Evolutionary conservation across 1,140 invertebrate genomes (phyloP).

Genomic region (Ridgeia piscesae): DNA sequence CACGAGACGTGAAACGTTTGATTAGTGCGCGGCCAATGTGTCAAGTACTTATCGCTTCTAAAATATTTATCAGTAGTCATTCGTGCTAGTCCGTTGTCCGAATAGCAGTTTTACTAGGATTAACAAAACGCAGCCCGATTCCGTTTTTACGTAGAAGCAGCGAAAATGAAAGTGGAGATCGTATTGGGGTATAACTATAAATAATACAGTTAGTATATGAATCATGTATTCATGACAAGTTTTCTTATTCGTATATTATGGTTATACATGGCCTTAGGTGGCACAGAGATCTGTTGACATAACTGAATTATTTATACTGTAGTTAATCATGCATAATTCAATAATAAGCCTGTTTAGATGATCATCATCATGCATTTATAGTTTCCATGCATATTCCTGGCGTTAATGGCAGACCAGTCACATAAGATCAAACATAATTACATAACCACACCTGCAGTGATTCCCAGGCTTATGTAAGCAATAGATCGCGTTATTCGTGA

Average conservation of each 20-base stretch:
- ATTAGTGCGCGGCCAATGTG: background rate
- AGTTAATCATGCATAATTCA: too few species aligned
- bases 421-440: too few species aligned
- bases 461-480: background rate
- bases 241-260: background rate
- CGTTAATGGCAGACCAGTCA: too few species aligned
- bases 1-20: background rate
- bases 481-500: background rate
- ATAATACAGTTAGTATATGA: background rate
- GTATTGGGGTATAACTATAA: background rate
- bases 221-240: background rate
- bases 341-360: too few species aligned
- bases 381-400: too few species aligned
- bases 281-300: too few species aligned
- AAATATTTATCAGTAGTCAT: background rate
- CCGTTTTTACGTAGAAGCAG: background rate
- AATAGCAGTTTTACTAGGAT: background rate
- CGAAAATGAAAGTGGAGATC: background rate
- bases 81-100: background rate
- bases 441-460: too few species aligned
- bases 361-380: too few species aligned
- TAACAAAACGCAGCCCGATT: background rate
- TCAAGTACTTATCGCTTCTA: background rate
- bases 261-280: background rate
- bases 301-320: too few species aligned